These are phyloP conservation scores for Eristalis arbustorum DNA, from an alignment of 2,888 invertebrate species.

Conservation along the genomic window DNA sequence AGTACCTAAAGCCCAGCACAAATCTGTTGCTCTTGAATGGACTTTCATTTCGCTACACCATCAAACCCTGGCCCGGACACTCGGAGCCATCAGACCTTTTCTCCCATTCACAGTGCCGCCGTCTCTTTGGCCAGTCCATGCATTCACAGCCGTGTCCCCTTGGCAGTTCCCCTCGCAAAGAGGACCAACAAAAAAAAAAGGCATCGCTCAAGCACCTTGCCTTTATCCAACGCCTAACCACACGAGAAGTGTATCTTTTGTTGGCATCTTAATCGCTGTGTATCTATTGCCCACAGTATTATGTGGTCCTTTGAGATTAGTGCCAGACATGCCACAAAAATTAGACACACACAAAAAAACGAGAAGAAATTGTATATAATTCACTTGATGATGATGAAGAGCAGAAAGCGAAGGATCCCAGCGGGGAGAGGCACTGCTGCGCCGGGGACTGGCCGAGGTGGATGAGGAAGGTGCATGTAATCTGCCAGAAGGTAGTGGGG, in stretches of 20 bases:
- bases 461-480: background rate
- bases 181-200: background rate
- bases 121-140: background rate
- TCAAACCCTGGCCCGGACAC: background rate
- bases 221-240: background rate
- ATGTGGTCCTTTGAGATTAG: constrained; percentile 17
- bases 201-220: background rate
- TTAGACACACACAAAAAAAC: background rate
- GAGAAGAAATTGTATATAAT: background rate
- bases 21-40: background rate
- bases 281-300: constrained; percentile 23
- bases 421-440: background rate
- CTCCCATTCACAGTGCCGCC: background rate
- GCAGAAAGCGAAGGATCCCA: background rate
- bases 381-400: constrained; percentile 4
- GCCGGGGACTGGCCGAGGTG: background rate
- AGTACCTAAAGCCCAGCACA: too few species aligned
- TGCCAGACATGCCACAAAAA: constrained; percentile 9
- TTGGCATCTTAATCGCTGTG: background rate
- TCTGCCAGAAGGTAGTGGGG: too few species aligned
- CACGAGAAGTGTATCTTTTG: background rate
- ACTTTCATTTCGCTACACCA: background rate
- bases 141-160: background rate
- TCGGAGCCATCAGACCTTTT: background rate
- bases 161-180: background rate